Evolutionary conservation across 1,140 invertebrate genomes (phyloP).

Genomic region (Drosophila cardini): DNA sequence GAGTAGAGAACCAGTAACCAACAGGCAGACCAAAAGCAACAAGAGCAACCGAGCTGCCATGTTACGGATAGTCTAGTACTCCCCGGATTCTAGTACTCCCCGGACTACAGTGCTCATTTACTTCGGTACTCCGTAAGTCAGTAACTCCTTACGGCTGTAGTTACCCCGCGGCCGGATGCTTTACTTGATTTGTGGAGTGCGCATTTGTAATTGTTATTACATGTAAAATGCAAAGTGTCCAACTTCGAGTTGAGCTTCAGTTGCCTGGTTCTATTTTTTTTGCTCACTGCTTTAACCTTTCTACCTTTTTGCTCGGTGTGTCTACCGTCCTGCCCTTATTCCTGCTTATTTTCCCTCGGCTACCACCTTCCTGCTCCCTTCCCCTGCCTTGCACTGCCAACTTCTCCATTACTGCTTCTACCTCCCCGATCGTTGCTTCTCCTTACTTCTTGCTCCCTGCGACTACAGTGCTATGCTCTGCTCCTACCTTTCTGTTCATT

Average conservation of each 20-base stretch:
- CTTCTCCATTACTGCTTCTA: too few relatives aligned
- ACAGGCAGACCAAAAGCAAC: background rate
- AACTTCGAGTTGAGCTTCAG: conserved; percentile 18
- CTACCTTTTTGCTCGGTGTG: too few relatives aligned
- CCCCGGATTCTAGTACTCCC: background rate
- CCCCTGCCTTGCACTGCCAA: too few relatives aligned
- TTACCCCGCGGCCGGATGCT: conserved; percentile 5
- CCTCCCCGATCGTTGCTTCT: too few relatives aligned
- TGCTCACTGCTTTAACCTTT: too few relatives aligned
- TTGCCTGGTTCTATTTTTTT: background rate
- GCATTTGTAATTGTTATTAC: conserved; percentile 62
- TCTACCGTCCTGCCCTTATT: too few relatives aligned
- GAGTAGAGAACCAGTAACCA: background rate
- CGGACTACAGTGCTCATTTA: too few relatives aligned
- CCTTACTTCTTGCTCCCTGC: too few relatives aligned
- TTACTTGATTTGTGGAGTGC: conserved; percentile 54
- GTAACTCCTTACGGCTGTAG: background rate
- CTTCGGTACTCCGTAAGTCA: background rate
- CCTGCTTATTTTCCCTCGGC: too few relatives aligned
- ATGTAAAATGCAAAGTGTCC: conserved; percentile 49
- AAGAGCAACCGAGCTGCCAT: background rate
- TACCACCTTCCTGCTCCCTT: too few relatives aligned
- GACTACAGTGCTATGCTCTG: too few relatives aligned
- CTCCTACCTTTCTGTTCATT: too few relatives aligned
- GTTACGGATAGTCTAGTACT: conserved; percentile 17